Conservation (phyloP, 1,140 invertebrate genomes). For the Choristoneura fumiferana region DNA sequence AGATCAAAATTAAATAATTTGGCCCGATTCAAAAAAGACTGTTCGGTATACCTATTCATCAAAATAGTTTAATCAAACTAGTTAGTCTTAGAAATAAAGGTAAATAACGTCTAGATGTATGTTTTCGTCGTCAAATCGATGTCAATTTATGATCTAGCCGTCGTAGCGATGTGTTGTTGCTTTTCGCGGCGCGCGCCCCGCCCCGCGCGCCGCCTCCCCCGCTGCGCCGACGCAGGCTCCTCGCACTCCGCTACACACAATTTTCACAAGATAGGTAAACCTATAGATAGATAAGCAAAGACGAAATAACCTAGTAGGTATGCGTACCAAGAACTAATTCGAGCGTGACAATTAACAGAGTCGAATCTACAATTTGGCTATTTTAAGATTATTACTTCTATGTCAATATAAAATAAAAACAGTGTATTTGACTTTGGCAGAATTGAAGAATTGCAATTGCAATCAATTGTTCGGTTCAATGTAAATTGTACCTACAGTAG, state of each 20-base stretch:
- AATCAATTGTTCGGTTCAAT: no score
- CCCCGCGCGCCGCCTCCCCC: conserved; percentile 20
- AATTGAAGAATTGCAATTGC: no score
- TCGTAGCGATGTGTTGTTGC: conserved; percentile 47
- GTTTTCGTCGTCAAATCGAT: conserved; percentile 57
- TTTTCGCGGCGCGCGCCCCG: conserved; percentile 17
- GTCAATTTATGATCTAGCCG: conserved; percentile 55
- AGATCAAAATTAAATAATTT: conserved; percentile 76
- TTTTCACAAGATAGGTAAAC: no score
- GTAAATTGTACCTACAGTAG: no score
- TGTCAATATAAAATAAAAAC: no score
- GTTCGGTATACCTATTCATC: conserved; percentile 77
- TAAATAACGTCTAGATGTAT: conserved; percentile 54
- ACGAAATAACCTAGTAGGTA: no score
- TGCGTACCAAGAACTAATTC: no score
- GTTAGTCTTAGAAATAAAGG: conserved; percentile 64
- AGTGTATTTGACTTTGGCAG: no score
- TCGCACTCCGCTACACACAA: neutral
- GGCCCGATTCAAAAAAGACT: conserved; percentile 77
- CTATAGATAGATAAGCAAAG: no score
- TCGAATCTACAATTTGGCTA: no score
- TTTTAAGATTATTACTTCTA: no score
- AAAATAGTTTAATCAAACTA: conserved; percentile 57
- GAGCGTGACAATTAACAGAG: no score
- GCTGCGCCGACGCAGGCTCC: conserved; percentile 21